Base-by-base conservation (phyloP, 2,888 invertebrate genomes). In the Drosophila mayaguana region DNA sequence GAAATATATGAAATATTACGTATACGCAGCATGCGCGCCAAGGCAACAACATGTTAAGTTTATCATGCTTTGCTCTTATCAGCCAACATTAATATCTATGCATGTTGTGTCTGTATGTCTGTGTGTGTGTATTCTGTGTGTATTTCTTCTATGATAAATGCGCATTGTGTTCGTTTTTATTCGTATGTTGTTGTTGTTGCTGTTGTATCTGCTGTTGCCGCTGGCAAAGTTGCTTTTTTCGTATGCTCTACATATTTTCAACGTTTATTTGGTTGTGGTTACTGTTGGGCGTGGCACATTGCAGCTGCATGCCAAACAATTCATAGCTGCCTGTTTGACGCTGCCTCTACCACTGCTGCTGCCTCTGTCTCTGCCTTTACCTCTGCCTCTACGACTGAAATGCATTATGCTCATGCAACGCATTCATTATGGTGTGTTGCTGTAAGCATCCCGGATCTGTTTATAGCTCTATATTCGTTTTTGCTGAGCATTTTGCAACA, bases 31-130 rank as follows among this genome's bases (percentile, higher is more conserved):
- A 63, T 71, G 57, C 57, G 42, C 45, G 43, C 32, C 57, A 36
- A 14, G 46, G 46, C 45, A 62, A 64, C 46, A 61, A 54, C 42
- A 67, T 69, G 42, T 69, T 76, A 61, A 61, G 69, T 70, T 72
- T 72, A 66, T 65, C 69, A 64, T 50, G 70, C 36, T 70, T 61
- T 63, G 51, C 66, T 55, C 67, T 79, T 78, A 75, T 79, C 71
- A 75, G 68, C 51, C 63, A 62, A 77, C 68, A 79, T 70, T 48
- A 71, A 73, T 75, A 63, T 61, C 20, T 43, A 25, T 69, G 51
- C 48, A 18, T 50, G 40, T 22, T n/a, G n/a, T 50, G 22, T 32
- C 14, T 53, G 46, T 28, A n/a, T 11, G 60, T 53, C 53, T 56
- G 42, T 43, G 22, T 34, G 12, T 45, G 46, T 53, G 45, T 45